phyloP scores from a whole-genome alignment of 1,140 invertebrate species.

The Hydropsyche tenuis region DNA sequence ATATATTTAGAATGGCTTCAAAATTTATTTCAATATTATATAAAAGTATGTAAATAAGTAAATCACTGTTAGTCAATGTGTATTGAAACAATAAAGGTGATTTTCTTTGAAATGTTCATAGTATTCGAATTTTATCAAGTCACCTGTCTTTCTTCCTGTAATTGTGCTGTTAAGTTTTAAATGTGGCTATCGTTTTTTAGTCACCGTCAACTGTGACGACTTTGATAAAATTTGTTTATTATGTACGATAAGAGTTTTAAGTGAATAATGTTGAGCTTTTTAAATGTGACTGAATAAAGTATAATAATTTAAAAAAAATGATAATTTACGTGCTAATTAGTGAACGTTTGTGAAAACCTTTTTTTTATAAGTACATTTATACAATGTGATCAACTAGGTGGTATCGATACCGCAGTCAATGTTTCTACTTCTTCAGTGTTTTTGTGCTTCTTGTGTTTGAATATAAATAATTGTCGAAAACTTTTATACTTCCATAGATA shows the following conservation, averaged over 20 bases:
- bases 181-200: slow-evolving; percentile 9
- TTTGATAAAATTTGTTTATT: slow-evolving; percentile 25
- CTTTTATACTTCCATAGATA: background rate
- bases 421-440: slow-evolving; percentile 20
- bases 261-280: slow-evolving; percentile 41
- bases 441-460: slow-evolving; percentile 28
- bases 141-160: slow-evolving; percentile 14
- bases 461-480: no score
- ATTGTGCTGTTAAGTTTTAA: slow-evolving; percentile 25
- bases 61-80: slow-evolving; percentile 37
- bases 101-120: slow-evolving; percentile 15
- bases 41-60: background rate
- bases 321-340: slow-evolving; percentile 30
- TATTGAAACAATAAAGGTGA: slow-evolving; percentile 21
- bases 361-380: slow-evolving; percentile 24
- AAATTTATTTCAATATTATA: slow-evolving; percentile 19
- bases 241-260: slow-evolving; percentile 32
- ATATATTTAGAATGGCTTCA: slow-evolving; percentile 26
- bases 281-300: slow-evolving; percentile 34
- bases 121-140: slow-evolving; percentile 6
- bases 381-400: background rate
- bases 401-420: background rate
- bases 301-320: slow-evolving; percentile 20
- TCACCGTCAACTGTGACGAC: slow-evolving; percentile 2
- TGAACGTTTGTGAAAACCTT: slow-evolving; percentile 12